phyloP scores from a whole-genome alignment of 2,113 vertebrate species.

The Albula glossodonta region DNA sequence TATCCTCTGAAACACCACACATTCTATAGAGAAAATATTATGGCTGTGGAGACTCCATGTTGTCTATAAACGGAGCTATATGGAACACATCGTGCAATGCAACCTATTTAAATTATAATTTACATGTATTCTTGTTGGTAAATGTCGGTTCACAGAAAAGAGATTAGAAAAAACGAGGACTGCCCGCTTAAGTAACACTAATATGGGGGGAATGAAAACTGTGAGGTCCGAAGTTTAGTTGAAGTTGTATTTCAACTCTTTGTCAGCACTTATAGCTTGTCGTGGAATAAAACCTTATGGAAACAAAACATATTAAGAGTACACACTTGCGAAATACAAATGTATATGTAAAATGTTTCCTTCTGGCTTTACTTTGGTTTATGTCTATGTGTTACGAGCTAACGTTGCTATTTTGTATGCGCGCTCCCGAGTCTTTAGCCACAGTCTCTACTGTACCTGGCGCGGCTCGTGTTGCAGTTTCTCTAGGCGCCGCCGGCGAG shows the following conservation, averaged over 20 bases:
- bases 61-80: constrained; percentile 15
- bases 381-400: constrained; percentile 14
- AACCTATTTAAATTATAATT: constrained; percentile 18
- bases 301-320: background rate
- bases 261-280: background rate
- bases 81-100: constrained; percentile 4
- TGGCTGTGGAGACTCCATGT: constrained; percentile 16
- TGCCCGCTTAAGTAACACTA: background rate
- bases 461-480: constrained; percentile 73
- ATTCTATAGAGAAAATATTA: constrained; percentile 20
- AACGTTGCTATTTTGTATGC: constrained; percentile 48
- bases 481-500: constrained; percentile 75
- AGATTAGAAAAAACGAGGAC: background rate
- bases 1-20: constrained; percentile 25
- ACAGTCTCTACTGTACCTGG: constrained; percentile 71
- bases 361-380: constrained; percentile 7
- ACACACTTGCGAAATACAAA: background rate
- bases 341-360: constrained; percentile 29
- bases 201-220: background rate
- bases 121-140: background rate
- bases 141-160: background rate
- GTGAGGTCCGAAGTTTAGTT: constrained; percentile 20
- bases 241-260: constrained; percentile 28
- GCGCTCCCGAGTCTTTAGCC: constrained; percentile 64
- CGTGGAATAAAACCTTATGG: background rate